phyloP scores from a whole-genome alignment of 2,113 vertebrate species.

The Pimephales promelas region DNA sequence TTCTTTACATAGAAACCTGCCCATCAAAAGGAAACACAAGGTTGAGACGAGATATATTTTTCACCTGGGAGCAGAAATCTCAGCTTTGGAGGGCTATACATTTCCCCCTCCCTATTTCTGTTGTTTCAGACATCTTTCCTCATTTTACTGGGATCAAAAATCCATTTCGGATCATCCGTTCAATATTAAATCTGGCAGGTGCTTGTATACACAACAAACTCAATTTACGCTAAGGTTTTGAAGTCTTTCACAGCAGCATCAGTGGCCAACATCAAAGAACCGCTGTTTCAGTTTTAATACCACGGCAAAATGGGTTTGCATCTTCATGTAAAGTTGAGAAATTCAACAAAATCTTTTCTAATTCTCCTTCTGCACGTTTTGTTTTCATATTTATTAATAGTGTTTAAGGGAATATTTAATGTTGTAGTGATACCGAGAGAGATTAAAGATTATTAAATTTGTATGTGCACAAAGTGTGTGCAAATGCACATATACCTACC shows the following conservation, averaged over 20 bases:
- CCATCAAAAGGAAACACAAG: conserved; percentile 68
- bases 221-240: conserved; percentile 82
- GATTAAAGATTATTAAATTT: conserved; percentile 3
- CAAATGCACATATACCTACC: neutral
- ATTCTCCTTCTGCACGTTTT: neutral
- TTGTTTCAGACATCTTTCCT: conserved; percentile 78
- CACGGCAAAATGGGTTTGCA: conserved; percentile 42
- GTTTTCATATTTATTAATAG: conserved; percentile 9
- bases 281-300: conserved; percentile 65
- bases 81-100: conserved; percentile 79
- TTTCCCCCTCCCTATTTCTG: conserved; percentile 59
- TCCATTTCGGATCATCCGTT: conserved; percentile 79
- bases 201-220: conserved; percentile 82
- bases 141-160: conserved; percentile 85
- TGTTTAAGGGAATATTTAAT: neutral
- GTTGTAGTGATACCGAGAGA: neutral
- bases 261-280: conserved; percentile 72
- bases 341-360: neutral
- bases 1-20: conserved; percentile 87
- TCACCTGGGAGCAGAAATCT: conserved; percentile 66
- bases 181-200: conserved; percentile 85
- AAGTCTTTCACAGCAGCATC: conserved; percentile 78
- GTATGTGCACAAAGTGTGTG: neutral
- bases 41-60: conserved; percentile 76
- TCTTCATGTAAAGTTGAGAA: conserved; percentile 21